phyloP scores from a whole-genome alignment of 2,113 vertebrate genomes.

The Pan paniscus region DNA sequence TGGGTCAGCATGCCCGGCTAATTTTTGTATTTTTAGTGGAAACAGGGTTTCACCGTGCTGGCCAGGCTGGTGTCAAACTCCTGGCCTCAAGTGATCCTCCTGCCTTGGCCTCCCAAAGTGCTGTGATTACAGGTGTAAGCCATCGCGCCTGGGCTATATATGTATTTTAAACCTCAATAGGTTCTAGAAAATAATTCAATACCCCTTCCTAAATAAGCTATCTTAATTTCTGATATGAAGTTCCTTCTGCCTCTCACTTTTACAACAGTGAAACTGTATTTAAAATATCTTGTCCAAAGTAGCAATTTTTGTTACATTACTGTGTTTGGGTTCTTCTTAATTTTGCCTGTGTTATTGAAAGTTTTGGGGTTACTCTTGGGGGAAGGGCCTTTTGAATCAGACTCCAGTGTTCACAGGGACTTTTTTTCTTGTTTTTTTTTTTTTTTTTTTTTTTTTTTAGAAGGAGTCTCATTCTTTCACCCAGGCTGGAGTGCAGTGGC shows the following conservation, averaged over 20 bases:
- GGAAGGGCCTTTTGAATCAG: neutral
- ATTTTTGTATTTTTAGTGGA: no score
- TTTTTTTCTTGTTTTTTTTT: no score
- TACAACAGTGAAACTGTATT: neutral
- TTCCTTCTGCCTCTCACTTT: neutral
- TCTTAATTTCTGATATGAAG: neutral
- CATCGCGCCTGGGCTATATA: neutral
- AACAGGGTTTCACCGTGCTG: no score
- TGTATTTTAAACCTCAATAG: neutral
- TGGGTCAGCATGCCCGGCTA: no score
- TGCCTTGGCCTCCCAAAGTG: no score
- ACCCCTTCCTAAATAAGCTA: neutral
- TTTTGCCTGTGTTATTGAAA: neutral
- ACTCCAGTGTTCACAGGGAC: neutral
- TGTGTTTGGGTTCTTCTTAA: neutral
- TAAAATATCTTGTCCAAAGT: neutral
- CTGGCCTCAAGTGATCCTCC: no score
- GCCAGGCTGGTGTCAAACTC: no score
- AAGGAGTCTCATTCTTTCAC: no score
- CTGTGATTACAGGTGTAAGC: no score
- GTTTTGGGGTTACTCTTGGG: neutral
- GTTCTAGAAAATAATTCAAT: conserved; percentile 20
- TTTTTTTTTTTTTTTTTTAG: no score
- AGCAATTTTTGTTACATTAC: neutral
- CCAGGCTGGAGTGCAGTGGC: no score